Conservation (phyloP, 92 coral and sea anemone genomes). For the Palythoa grandis region DNA sequence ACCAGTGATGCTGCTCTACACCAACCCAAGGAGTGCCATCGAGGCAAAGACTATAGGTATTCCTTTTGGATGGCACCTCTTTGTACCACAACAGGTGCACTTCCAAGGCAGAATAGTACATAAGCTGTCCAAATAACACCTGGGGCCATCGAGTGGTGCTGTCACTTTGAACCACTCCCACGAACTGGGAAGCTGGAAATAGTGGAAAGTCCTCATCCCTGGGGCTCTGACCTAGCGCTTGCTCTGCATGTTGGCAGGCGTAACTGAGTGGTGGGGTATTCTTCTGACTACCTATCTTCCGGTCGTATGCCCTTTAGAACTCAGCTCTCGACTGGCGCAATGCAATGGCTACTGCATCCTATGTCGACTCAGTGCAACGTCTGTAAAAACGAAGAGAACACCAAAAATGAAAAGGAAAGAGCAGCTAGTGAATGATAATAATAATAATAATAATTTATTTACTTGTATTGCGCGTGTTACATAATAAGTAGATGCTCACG, state of each 20-base stretch:
- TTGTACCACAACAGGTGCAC: constrained; percentile 14
- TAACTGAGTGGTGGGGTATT: background rate
- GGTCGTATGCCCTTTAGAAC: background rate
- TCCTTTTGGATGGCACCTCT: background rate
- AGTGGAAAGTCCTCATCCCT: background rate
- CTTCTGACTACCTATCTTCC: constrained; percentile 9
- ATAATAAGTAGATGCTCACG: no score
- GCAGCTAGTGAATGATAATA: no score
- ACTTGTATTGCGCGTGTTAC: no score
- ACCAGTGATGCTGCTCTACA: background rate
- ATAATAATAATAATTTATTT: no score
- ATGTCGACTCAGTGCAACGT: no score
- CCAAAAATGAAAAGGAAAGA: no score
- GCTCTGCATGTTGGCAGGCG: constrained; percentile 11
- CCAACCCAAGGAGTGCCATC: constrained; percentile 7
- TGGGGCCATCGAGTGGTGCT: constrained; percentile 14
- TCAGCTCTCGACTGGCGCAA: constrained; percentile 18
- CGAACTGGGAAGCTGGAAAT: constrained; percentile 12
- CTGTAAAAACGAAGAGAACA: no score
- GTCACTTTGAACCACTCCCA: constrained; percentile 11
- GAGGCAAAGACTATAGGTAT: constrained; percentile 18
- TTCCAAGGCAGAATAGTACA: constrained; percentile 17
- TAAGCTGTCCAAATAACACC: constrained; percentile 1
- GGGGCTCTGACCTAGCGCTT: constrained; percentile 2
- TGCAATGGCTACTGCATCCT: background rate